Conservation (phyloP, 2,797 vertebrate species). For the Microchirus variegatus region DNA sequence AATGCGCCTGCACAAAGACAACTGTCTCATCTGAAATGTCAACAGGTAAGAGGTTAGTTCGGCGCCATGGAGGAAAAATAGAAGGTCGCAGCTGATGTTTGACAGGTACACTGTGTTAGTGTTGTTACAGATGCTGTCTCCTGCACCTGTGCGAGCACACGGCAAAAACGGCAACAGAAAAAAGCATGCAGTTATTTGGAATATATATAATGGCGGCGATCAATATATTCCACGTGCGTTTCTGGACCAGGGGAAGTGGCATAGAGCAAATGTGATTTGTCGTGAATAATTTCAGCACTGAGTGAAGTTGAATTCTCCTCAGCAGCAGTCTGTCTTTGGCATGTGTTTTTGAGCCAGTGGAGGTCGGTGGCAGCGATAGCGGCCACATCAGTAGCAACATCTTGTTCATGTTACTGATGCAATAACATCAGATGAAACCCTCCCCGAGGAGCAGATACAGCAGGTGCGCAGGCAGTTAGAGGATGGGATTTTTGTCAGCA, state of each 20-base stretch:
- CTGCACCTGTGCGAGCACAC: conserved; percentile 25
- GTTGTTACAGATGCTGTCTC: conserved; percentile 42
- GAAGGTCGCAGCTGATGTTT: conserved; percentile 50
- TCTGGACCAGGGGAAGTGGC: conserved; percentile 67
- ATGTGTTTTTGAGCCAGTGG: conserved; percentile 42
- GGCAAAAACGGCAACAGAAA: not conserved
- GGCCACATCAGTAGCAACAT: conserved; percentile 60
- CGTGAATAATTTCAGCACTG: conserved; percentile 25
- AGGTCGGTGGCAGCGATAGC: conserved; percentile 27
- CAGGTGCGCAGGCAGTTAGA: conserved; percentile 60
- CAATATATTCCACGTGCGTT: conserved; percentile 71
- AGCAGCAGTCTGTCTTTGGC: conserved; percentile 15
- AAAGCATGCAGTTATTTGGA: conserved; percentile 69
- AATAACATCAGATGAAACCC: conserved; percentile 67
- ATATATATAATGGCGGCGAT: conserved; percentile 56
- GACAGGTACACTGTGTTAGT: conserved; percentile 56
- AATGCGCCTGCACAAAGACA: conserved; percentile 51
- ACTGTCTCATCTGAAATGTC: conserved; percentile 66
- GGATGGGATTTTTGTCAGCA: conserved; percentile 78
- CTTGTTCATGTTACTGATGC: conserved; percentile 67
- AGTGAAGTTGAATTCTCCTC: conserved; percentile 38
- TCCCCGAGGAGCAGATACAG: conserved; percentile 72
- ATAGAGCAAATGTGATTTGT: conserved; percentile 26
- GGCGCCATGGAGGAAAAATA: conserved; percentile 44
- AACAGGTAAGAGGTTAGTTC: conserved; percentile 64